Percentiles rank a stretch among this genome's conserved stretches.
Conservation (phyloP, 1,140 invertebrate genomes). For the Formica exsecta region DNA sequence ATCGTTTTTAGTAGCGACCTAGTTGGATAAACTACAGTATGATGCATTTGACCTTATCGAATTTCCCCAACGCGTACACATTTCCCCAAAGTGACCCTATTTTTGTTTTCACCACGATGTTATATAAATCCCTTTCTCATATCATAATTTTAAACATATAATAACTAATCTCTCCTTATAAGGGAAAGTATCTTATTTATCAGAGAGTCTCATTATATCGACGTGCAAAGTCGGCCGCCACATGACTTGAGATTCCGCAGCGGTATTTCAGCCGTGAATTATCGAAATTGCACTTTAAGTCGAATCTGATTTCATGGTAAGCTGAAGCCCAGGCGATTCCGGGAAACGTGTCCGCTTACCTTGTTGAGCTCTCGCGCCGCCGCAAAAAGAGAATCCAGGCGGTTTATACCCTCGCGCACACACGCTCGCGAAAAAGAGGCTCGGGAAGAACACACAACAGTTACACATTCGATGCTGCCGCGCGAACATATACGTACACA, state of each 20-base stretch:
- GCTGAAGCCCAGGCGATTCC: constrained; percentile 54
- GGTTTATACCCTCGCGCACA: constrained; percentile 71
- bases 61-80: not conserved
- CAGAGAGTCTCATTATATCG: constrained; percentile 1
- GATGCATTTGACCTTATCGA: constrained; percentile 39
- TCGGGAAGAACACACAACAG: constrained; percentile 54
- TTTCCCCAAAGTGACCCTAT: constrained; percentile 25
- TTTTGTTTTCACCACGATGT: constrained; percentile 3
- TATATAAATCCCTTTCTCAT: not conserved
- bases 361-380: constrained; percentile 65
- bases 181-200: constrained; percentile 8
- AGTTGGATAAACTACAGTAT: constrained; percentile 33
- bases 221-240: not conserved
- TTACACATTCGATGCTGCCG: constrained; percentile 45
- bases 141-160: not conserved
- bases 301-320: constrained; percentile 68
- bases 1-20: constrained; percentile 32
- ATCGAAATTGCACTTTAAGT: constrained; percentile 69
- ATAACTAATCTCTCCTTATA: not conserved
- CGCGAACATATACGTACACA: constrained; percentile 52
- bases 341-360: constrained; percentile 53
- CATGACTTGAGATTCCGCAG: constrained; percentile 34
- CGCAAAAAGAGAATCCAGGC: constrained; percentile 75
- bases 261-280: constrained; percentile 57
- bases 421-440: constrained; percentile 21